Evolutionary conservation across 1,140 invertebrate species (phyloP).

Genomic region (Zaprionus nigranus): DNA sequence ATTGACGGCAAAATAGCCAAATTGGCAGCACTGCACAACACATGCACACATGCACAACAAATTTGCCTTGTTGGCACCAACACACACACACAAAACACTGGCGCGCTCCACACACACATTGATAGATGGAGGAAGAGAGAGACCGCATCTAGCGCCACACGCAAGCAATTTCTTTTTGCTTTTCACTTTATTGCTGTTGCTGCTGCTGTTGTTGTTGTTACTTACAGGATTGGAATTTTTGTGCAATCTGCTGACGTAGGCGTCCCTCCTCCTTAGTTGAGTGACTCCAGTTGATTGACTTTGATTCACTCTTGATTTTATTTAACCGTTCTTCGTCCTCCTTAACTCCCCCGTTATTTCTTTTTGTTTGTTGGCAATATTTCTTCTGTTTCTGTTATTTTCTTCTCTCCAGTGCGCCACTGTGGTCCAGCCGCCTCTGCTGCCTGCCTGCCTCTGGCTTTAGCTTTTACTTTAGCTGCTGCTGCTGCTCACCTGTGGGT

Average conservation of each 20-base stretch:
- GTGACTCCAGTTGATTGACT: not conserved
- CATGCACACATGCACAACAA: slow-evolving; percentile 55
- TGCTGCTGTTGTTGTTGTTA: slow-evolving; percentile 29
- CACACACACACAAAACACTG: slow-evolving; percentile 12
- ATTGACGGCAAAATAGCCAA: too few relatives aligned
- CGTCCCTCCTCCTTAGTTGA: slow-evolving; percentile 34
- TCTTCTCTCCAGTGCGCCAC: slow-evolving; percentile 37
- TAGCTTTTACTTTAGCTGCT: slow-evolving; percentile 51
- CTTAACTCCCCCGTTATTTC: slow-evolving; percentile 13
- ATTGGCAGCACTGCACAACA: slow-evolving; percentile 1
- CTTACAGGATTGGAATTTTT: slow-evolving; percentile 53
- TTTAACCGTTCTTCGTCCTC: not conserved
- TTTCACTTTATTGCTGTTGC: slow-evolving; percentile 34
- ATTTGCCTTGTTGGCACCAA: slow-evolving; percentile 54
- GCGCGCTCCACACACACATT: slow-evolving; percentile 2
- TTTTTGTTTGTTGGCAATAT: slow-evolving; percentile 17
- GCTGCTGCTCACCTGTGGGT: slow-evolving; percentile 63
- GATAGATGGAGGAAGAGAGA: slow-evolving; percentile 1
- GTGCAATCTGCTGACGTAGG: slow-evolving; percentile 64
- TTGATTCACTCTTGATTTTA: slow-evolving; percentile 7
- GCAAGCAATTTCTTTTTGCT: slow-evolving; percentile 56
- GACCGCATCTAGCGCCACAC: slow-evolving; percentile 34
- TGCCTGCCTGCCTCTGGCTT: slow-evolving; percentile 50
- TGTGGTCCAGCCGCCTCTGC: slow-evolving; percentile 54
- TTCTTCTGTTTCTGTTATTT: slow-evolving; percentile 5